Evolutionary conservation across 1,140 invertebrate genomes (phyloP).

Genomic region (Pinna nobilis): DNA sequence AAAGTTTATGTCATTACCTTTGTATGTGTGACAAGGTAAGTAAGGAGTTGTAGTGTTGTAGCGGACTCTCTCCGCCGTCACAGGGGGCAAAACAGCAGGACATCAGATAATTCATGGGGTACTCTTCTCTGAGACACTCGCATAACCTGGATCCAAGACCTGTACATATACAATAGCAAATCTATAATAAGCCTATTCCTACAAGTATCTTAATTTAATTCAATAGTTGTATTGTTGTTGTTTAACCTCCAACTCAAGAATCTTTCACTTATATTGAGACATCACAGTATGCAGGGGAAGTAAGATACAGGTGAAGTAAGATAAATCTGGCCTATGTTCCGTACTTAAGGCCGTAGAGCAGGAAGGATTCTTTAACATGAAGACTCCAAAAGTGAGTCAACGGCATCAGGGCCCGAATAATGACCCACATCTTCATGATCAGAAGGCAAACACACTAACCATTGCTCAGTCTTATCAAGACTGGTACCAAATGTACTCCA

Average conservation of each 20-base stretch:
- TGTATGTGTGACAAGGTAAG: slow-evolving; percentile 64
- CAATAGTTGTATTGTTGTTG: too few relatives aligned
- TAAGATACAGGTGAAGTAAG: too few relatives aligned
- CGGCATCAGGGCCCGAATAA: too few relatives aligned
- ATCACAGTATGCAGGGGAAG: too few relatives aligned
- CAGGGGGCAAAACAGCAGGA: slow-evolving; percentile 69
- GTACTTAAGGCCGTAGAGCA: too few relatives aligned
- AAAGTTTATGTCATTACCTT: slow-evolving; percentile 47
- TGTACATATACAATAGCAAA: slow-evolving; percentile 11
- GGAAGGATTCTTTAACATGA: background rate
- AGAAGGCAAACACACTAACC: too few relatives aligned
- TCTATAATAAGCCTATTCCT: background rate
- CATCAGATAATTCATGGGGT: slow-evolving; percentile 63
- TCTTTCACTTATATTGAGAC: too few relatives aligned
- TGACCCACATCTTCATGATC: too few relatives aligned
- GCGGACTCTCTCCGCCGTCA: slow-evolving; percentile 69
- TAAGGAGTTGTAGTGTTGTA: slow-evolving; percentile 72
- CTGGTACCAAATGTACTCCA: too few relatives aligned
- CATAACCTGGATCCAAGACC: slow-evolving; percentile 67
- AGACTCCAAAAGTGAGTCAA: background rate
- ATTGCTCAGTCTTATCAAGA: too few relatives aligned
- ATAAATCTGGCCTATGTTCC: too few relatives aligned
- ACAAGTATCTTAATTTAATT: background rate
- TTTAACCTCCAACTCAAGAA: too few relatives aligned
- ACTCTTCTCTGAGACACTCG: slow-evolving; percentile 66